Base-by-base conservation (phyloP, 1,140 invertebrate species). In the Pentalonia nigronervosa region DNA sequence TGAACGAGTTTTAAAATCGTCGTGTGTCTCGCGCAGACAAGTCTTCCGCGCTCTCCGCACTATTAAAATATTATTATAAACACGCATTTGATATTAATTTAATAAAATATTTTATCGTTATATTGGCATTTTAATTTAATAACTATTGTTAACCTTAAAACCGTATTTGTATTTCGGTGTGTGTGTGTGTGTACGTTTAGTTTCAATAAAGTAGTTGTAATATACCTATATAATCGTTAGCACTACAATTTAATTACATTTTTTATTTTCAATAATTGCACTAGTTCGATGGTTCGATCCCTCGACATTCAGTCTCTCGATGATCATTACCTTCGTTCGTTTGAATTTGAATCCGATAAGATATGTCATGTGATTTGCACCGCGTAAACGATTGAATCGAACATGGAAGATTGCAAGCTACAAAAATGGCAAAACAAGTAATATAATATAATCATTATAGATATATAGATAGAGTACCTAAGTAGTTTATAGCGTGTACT, bases 1-100 rank as follows among this genome's bases (percentile, higher is more conserved):
- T 86, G 90, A 93, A 93, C 91, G 91, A 93, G 91, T 93, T 93
- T 93, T 86, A 93, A 93, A 93, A 86, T 93, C 91, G 76, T 36
- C 91, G 91, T 45, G 81, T 50, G 21, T 81, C 36, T 93, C 48
- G 91, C 50, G 50, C n/a, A 93, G 91, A 86, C 81, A 48, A 84
- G 91, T 93, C 81, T 53, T 50, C 48, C 48, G 21, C 53, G n/a
- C 48, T 14, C 25, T 48, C 90, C 25, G 67, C 8, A 56, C 34
- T 45, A 87, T 87, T 47, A 30, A 67, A n/a, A n/a, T 84, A 11
- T 21, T 53, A 53, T 53, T 21, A 41, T 30, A 4, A 45, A 45
- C 45, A 45, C 45, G 25, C 41, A 25, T 47, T n/a, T 30, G 17
- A 86, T 41, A 41, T 86, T n/a, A 4, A n/a, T 34, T 76, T 76